A percentile compares a stretch with the other conserved stretches of the same genome.
These are phyloP conservation scores for Nymphicus hollandicus DNA, from an alignment of 2,113 vertebrate genomes.

Conservation along the genomic window DNA sequence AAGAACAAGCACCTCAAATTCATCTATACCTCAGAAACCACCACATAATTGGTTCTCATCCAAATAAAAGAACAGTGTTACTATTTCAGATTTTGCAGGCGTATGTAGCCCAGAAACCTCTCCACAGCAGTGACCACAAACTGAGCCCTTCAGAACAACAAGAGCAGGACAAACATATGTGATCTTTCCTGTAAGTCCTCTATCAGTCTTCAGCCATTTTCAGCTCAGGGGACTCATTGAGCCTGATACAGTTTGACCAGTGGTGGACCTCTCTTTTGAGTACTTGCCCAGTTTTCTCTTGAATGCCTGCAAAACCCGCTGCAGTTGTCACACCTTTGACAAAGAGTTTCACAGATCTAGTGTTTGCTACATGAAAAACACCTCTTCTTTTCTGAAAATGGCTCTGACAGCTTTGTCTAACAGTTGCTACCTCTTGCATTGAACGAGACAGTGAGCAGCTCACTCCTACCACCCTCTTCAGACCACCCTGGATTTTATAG, in stretches of 20 bases:
- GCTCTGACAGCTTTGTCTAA: neutral
- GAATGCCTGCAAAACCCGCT: neutral
- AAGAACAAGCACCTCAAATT: neutral
- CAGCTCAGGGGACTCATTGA: neutral
- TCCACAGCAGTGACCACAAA: neutral
- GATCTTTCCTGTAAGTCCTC: neutral
- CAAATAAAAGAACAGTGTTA: neutral
- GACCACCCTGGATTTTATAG: neutral
- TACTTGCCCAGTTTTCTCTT: neutral
- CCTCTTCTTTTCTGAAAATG: neutral
- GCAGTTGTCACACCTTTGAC: neutral
- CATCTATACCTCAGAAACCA: neutral
- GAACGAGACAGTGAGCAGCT: neutral
- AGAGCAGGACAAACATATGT: neutral
- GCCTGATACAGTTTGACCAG: neutral
- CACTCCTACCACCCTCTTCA: neutral
- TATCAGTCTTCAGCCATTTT: neutral
- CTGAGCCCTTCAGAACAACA: neutral
- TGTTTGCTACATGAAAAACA: neutral
- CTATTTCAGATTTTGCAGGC: neutral
- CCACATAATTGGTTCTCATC: neutral
- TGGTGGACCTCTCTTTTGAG: neutral
- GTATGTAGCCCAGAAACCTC: neutral
- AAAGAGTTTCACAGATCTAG: neutral
- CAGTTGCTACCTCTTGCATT: neutral